Base-by-base conservation (phyloP, 2,888 invertebrate species). In the Melanostoma mellinum region DNA sequence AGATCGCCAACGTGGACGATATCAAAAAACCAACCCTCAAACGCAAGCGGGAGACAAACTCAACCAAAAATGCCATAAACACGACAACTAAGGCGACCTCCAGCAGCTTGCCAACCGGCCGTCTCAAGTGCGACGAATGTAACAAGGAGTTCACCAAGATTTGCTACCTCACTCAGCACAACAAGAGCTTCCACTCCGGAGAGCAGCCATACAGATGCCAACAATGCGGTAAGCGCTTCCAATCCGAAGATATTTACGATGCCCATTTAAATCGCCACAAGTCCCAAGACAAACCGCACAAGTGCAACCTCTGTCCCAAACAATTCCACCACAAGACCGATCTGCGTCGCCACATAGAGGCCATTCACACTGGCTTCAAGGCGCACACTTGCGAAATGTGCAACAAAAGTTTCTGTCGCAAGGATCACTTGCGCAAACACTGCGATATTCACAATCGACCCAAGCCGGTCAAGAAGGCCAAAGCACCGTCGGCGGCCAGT, bases 251-350 rank as follows among this genome's bases (percentile, higher is more conserved):
- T 35, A 93, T 94, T n/a, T 95, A 95, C 89, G 93, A 94, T 86
- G 94, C 94, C 87, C 97, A 97, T 90, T 92, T 94, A 88, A 92
- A 93, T 38, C 96, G 96, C 89, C 97, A 97, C 90, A 88, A 88
- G 36, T 93, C 94, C 10, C 95, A 95, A 77, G 95, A 96, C 85
- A 97, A 97, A 89, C 96, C 97, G 9, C 96, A 96, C 92, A 96
- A 97, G 92, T 97, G 97, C 92, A 94, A 94, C 77, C 92, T 94
- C 80, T 97, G 97, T 88, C 96, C 96, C 20, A 97, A 97, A 90
- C 95, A 96, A 88, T 97, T 97, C 91, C 97, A 97, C 89, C 97
- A 97, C 92, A 97, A 97, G 91, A 97, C 97, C 69, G 97, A 97
- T 90, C 92, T 97, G 87, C 93, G 96, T 82, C 93, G 97, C 85